Evolutionary conservation across 1,140 invertebrate species (phyloP), one percentile per base, ranked within the genome.

Genomic region (Drosophila mayri): DNA sequence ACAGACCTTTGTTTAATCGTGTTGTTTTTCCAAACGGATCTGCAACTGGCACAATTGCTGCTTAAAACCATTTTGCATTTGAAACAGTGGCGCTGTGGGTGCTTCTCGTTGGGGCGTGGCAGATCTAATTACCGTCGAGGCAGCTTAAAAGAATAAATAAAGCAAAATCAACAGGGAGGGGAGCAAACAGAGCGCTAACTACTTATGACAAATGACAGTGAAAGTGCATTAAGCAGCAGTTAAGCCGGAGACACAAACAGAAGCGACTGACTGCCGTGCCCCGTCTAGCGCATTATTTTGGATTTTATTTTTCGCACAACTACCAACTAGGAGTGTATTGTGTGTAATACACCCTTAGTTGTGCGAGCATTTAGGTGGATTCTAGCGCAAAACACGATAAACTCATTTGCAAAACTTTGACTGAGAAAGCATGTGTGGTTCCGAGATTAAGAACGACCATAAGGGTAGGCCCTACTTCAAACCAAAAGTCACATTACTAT

Each of bases 141-240:
- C 70, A 71, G 80, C 76, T 83, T 83, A 83, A 83, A 72, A 65
- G 76, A 65, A 83, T 70, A 79, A 75, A 83, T 75, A 79, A 79
- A 73, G 43, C 40, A 66, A 59, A 76, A 55, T 61, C 49, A 77
- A 59, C 57, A 62, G 50, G 25, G 60, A 32, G 41, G 41, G 50
- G 46, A 71, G 40, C 76, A 75, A 83, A 76, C 65, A 70, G 58
- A 83, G 76, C 80, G 57, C 79, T 83, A 76, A 84, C 80, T 83
- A 83, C 76, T 83, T 83, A 79, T 83, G 76, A 83, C 76, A 83
- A 83, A 79, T 76, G 81, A 83, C 81, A 84, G 81, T 83, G 81
- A 83, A 83, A 84, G 81, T 83, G 81, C 81, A 83, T 83, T 83
- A 83, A 83, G 81, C 72, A 58, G 57, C 74, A 76, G 59, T 46